Evolutionary conservation across 1,140 invertebrate species (phyloP).

Genomic region (Listronotus oregonensis): DNA sequence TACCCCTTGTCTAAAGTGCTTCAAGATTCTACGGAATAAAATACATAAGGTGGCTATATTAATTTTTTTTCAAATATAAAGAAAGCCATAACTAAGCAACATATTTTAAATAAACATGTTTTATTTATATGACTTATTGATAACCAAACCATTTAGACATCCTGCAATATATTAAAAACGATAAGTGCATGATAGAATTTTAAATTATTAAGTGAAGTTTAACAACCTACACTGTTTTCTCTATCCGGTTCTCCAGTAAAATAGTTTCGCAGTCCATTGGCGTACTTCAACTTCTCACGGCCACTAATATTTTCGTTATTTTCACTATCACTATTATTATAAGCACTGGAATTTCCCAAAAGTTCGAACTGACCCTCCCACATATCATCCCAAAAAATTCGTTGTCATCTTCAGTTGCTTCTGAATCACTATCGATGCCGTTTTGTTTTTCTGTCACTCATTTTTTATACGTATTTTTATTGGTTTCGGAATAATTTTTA

Average conservation of each 20-base stretch:
- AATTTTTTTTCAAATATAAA: too few species aligned
- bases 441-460: slow-evolving; percentile 51
- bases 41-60: too few species aligned
- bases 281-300: neutral
- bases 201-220: neutral
- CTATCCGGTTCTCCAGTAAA: slow-evolving; percentile 8
- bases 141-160: too few species aligned
- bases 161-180: neutral
- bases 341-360: slow-evolving; percentile 58
- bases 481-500: too few species aligned
- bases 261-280: slow-evolving; percentile 61
- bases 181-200: neutral
- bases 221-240: slow-evolving; percentile 23
- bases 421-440: slow-evolving; percentile 56
- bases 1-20: too few species aligned
- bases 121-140: too few species aligned
- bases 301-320: neutral
- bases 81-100: too few species aligned
- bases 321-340: slow-evolving; percentile 2
- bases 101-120: too few species aligned
- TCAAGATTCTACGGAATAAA: too few species aligned
- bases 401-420: slow-evolving; percentile 60
- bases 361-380: slow-evolving; percentile 88
- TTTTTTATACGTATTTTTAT: slow-evolving; percentile 40
- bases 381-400: slow-evolving; percentile 70